Conservation (phyloP, 2,113 vertebrate species). For the Oreochromis niloticus region DNA sequence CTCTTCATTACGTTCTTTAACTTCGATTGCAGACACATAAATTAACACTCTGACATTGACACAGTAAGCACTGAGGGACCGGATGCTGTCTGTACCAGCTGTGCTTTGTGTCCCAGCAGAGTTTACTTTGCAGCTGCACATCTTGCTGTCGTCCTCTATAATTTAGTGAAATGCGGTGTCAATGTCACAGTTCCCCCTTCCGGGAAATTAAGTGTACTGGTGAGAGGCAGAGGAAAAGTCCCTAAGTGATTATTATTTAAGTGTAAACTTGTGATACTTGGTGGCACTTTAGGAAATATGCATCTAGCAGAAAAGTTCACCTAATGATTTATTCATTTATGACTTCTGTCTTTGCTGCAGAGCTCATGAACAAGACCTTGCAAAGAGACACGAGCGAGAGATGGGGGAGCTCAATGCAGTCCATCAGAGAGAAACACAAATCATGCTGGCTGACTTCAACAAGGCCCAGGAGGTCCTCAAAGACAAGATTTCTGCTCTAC, state of each 20-base stretch:
- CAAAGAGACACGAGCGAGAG: slow-evolving; percentile 88
- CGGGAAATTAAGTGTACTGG: background rate
- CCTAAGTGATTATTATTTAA: background rate
- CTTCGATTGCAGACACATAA: background rate
- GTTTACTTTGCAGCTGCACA: background rate
- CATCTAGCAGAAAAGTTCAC: background rate
- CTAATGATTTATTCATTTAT: background rate
- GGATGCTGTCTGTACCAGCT: background rate
- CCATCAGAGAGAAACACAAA: slow-evolving; percentile 89
- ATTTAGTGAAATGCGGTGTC: background rate
- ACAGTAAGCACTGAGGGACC: background rate
- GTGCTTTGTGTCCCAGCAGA: background rate
- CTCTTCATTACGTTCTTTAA: background rate
- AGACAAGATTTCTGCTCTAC: slow-evolving; percentile 96
- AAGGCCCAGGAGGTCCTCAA: slow-evolving; percentile 96
- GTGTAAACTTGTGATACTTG: background rate
- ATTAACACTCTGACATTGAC: background rate
- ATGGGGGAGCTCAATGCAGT: slow-evolving; percentile 83
- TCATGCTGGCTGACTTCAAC: slow-evolving; percentile 96
- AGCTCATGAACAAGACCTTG: slow-evolving; percentile 93
- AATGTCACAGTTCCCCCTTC: background rate
- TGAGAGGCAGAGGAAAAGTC: background rate
- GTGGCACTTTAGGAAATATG: background rate
- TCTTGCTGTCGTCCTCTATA: background rate
- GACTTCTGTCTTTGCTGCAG: slow-evolving; percentile 58